These are phyloP conservation scores for Sebastes trivittatus DNA, from an alignment of 2,797 vertebrate species.

Conservation along the genomic window DNA sequence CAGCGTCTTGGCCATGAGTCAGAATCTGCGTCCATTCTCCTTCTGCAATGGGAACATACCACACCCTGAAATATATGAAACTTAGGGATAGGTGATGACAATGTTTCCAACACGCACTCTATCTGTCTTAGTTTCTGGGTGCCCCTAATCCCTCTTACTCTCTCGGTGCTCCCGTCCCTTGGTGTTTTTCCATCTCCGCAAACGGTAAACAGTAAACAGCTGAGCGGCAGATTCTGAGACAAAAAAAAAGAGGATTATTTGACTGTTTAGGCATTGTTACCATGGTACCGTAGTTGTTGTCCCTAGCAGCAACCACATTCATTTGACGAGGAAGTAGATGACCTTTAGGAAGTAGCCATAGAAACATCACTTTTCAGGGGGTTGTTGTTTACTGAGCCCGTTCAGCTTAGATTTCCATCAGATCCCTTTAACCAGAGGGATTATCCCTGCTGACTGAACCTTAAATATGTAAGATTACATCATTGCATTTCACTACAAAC, in stretches of 20 bases:
- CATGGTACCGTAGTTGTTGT: not conserved
- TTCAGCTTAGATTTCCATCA: slow-evolving; percentile 47
- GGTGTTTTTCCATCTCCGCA: slow-evolving; percentile 21
- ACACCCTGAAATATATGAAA: not conserved
- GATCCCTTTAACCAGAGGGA: slow-evolving; percentile 73
- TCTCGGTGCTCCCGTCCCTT: not conserved
- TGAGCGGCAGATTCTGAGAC: slow-evolving; percentile 18
- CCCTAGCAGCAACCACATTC: slow-evolving; percentile 31
- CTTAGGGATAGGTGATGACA: not conserved
- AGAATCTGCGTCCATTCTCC: not conserved
- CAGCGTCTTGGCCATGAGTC: not conserved
- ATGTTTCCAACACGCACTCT: not conserved
- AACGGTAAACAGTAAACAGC: slow-evolving; percentile 59
- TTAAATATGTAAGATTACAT: slow-evolving; percentile 74
- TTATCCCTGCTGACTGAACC: slow-evolving; percentile 58
- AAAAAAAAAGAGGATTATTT: slow-evolving; percentile 66
- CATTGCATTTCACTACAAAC: slow-evolving; percentile 49
- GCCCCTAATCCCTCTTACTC: not conserved
- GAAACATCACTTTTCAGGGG: slow-evolving; percentile 22
- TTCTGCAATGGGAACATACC: not conserved
- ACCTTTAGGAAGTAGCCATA: slow-evolving; percentile 1
- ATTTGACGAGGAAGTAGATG: slow-evolving; percentile 4
- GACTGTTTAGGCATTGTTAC: slow-evolving; percentile 45
- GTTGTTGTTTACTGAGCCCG: slow-evolving; percentile 69
- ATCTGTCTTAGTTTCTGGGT: not conserved